These are phyloP conservation scores for Liodrosophila aerea DNA, from an alignment of 2,888 invertebrate species.

Conservation along the genomic window DNA sequence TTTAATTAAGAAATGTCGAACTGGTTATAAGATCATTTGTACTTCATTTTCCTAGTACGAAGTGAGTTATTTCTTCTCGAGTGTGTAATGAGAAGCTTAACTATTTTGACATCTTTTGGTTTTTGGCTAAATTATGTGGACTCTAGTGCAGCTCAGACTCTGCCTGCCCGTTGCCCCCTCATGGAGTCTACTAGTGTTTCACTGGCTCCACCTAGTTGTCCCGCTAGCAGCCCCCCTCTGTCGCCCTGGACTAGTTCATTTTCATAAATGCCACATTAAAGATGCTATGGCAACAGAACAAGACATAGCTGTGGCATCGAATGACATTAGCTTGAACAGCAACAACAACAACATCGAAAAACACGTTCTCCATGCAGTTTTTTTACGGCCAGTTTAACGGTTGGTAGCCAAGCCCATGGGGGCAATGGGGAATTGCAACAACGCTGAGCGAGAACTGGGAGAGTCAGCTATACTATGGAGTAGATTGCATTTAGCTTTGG, in stretches of 20 bases:
- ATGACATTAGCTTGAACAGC: slow-evolving; percentile 44
- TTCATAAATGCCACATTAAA: slow-evolving; percentile 76
- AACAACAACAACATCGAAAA: slow-evolving; percentile 21
- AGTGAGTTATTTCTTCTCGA: no score
- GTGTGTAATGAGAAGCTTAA: neutral
- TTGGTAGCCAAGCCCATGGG: neutral
- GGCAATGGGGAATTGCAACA: neutral
- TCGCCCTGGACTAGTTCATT: slow-evolving; percentile 57
- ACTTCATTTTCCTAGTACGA: no score
- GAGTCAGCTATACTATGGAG: neutral
- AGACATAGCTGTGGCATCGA: slow-evolving; percentile 46
- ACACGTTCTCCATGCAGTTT: slow-evolving; percentile 40
- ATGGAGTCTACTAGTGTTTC: no score
- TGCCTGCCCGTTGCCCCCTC: neutral
- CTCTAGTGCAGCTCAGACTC: slow-evolving; percentile 4
- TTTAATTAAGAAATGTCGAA: no score
- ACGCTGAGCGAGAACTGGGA: neutral
- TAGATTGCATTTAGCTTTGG: no score
- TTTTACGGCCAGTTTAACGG: slow-evolving; percentile 37
- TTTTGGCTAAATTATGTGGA: slow-evolving; percentile 1
- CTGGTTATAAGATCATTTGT: no score
- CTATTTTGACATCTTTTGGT: slow-evolving; percentile 27
- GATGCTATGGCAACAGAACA: slow-evolving; percentile 42
- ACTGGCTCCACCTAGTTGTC: slow-evolving; percentile 12
- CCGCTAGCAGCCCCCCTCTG: no score